Evolutionary conservation across 2,797 vertebrate genomes (phyloP), one percentile per base, ranked within the genome.

Genomic region (Buceros bicornis): DNA sequence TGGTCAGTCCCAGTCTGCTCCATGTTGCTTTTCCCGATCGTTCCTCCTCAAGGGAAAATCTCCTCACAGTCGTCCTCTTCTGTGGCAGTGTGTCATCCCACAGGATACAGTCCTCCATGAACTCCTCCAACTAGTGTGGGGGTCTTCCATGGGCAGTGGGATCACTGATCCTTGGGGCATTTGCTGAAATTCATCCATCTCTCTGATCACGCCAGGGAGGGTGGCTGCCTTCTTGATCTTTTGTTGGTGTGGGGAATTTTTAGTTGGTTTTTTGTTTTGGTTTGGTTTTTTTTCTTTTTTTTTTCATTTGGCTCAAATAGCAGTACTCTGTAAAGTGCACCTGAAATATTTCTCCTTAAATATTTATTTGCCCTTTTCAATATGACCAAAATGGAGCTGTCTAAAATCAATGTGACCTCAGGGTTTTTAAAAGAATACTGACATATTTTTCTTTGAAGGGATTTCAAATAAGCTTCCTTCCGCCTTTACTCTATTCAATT

Each of bases 281-380:
- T 21, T 18, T 11, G 5, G 4, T 15, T 43, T 31, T 29, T 43
- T 21, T 26, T 51, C 50, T 4, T 7, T 10, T 21, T 26, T 51
- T 56, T 4, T 7, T 10, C 8, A 28, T 60, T 66, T 64, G 13
- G 2, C 16, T 71, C 20, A 78, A 86, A 14, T n/a, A 81, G 8
- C 5, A 83, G 16, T 3, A 43, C 10, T 65, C 29, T 35, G 6
- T 35, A 43, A 73, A 81, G 16, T 37, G 11, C 28, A 28, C 69
- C 57, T 72, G 61, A 78, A 87, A 37, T 33, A 81, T 31, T 73
- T 82, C 82, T 70, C 33, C 51, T 85, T 87, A 89, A 90, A 73
- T 60, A 53, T 87, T 93, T 90, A 77, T 62, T 42, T 62, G 11
- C 31, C 21, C 21, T 94, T 94, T 93, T 83, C 33, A 90, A 40